Evolutionary conservation across 2,113 vertebrate genomes (phyloP), one percentile per base, ranked within the genome.

Genomic region (Etheostoma spectabile): DNA sequence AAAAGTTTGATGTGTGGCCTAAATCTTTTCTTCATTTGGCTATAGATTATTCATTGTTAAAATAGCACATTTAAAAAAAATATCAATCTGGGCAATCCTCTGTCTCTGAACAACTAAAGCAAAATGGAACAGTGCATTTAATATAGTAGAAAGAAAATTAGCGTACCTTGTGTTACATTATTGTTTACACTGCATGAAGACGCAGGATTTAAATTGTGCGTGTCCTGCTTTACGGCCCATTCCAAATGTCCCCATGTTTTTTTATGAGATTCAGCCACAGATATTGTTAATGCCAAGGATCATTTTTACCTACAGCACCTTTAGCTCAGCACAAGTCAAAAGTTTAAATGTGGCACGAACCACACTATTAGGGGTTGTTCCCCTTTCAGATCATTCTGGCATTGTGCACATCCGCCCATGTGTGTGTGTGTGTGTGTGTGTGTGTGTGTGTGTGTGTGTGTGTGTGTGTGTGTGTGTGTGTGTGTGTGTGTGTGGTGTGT

Each of bases 351-450:
- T 16, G 27, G n/a, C 19, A 21, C 49, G 24, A 13, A 35, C 19
- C 10, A 8, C 24, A n/a, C 24, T 56, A 69, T 72, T 42, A 53
- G 49, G n/a, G 42, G 1, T 72, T 53, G 8, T 76, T 79, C 1
- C 42, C 12, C 38, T 74, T 80, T 64, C 19, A 2, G 33, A 15
- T 80, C 30, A 24, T 72, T 62, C 4, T 72, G 64, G 49, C 76
- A 77, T 77, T 10, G 64, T 76, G 80, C 59, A 83, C 80, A 87
- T 82, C 86, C 87, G 79, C 42, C 59, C 71, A 30, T 82, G 51
- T 89, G 38, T 89, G n/a, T 85, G 35, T 35, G 35, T 8, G 33
- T 35, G 35, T 35, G 38, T 62, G 21, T 66, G 66, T 84, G 45
- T 77, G 80, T 73, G 82, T 63, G 8, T 55, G 7, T 33, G 16